These are phyloP conservation scores for Paracentrotus lividus DNA, from an alignment of 53 echinoderm and acorn worm species.

Conservation along the genomic window DNA sequence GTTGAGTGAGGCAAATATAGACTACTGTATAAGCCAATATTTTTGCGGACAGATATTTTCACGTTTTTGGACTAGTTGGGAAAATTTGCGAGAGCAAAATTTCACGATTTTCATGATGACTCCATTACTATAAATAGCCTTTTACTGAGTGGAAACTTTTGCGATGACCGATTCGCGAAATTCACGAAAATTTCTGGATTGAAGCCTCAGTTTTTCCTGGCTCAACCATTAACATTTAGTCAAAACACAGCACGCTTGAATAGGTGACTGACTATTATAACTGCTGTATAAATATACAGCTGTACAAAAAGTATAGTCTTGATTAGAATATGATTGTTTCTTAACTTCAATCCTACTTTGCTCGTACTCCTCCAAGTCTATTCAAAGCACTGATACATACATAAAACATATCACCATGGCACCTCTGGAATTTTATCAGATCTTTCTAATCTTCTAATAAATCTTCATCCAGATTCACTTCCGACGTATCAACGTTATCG, in stretches of 20 bases:
- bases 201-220: neutral
- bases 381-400: neutral
- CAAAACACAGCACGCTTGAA: neutral
- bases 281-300: neutral
- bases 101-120: too few species aligned
- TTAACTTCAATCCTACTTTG: neutral
- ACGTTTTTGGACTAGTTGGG: too few species aligned
- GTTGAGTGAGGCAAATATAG: too few species aligned
- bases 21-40: too few species aligned
- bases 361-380: neutral
- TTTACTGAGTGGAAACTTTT: too few species aligned
- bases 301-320: neutral
- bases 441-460: conserved; percentile 88
- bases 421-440: neutral
- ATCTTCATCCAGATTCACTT: conserved; percentile 91
- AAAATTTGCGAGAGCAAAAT: too few species aligned
- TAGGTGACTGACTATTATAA: neutral
- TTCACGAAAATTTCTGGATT: too few species aligned
- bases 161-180: too few species aligned
- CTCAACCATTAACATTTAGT: neutral
- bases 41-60: too few species aligned
- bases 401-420: neutral
- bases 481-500: conserved; percentile 84
- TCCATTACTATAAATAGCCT: too few species aligned
- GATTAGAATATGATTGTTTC: neutral